Evolutionary conservation across 2,797 vertebrate species (phyloP).

Genomic region (Philypnodon macrostomus): DNA sequence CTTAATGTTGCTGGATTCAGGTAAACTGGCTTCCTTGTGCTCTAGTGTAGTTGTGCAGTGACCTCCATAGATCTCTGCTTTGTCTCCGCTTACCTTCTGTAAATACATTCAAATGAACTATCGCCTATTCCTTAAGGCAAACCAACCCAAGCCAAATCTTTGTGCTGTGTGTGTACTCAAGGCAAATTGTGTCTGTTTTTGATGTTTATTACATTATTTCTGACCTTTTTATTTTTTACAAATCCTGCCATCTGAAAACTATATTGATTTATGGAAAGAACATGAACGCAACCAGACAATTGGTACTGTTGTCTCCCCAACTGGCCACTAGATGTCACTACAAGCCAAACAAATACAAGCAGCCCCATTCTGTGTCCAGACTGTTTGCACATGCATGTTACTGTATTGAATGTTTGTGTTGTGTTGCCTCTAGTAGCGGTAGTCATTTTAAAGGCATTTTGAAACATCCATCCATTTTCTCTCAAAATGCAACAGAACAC

Average conservation of each 20-base stretch:
- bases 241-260: too few species aligned
- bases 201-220: not conserved
- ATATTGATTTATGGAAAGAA: not conserved
- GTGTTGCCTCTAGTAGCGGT: not conserved
- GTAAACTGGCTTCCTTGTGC: constrained; percentile 53
- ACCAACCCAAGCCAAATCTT: not conserved
- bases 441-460: constrained; percentile 3
- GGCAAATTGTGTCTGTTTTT: not conserved
- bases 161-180: not conserved
- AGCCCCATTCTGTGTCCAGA: not conserved
- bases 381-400: constrained; percentile 26
- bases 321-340: constrained; percentile 73
- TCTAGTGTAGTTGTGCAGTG: constrained; percentile 35
- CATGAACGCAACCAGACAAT: too few species aligned
- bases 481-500: too few species aligned
- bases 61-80: constrained; percentile 10
- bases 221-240: too few species aligned
- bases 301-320: constrained; percentile 16
- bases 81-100: constrained; percentile 20
- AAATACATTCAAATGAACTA: not conserved
- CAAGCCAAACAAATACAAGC: constrained; percentile 9
- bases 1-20: constrained; percentile 60
- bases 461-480: not conserved
- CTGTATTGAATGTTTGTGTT: constrained; percentile 18
- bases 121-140: not conserved